Base-by-base conservation (phyloP, 2,888 invertebrate genomes). In the Acanthosepion pharaonis region DNA sequence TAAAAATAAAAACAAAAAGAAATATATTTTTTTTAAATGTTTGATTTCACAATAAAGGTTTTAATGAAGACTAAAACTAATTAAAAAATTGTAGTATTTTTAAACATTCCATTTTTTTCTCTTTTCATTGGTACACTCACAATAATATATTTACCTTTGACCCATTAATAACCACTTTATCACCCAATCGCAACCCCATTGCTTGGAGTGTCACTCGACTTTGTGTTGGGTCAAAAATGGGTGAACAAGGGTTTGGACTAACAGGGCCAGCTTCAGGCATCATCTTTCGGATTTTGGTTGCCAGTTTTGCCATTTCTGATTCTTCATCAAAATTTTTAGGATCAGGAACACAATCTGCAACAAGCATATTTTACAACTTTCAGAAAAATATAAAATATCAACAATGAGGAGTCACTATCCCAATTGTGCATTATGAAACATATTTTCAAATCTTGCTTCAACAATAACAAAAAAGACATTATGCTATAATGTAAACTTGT, bases 331-430 rank as follows among this genome's bases (percentile, higher is more conserved):
- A 97, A 55, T 97, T 96, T 78, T 96, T 96, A 3, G 97, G 96
- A 95, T 97, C 97, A 48, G 97, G 97, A 95, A 97, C 97, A 96
- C 97, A 97, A 95, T 97, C 97, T 97, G 96, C 20, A 59, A 94
- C 95, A 94, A 94, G 95, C 94, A 94, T 93, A 94, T 42, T 91
- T 92, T 55, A 93, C 0, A 18, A 93, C 5, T 23, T 94, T 25
- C 18, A 92, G 42, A 25, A 94, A 53, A 53, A 91, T 55, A 94
- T 94, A 5, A 59, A 20, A 59, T 55, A 18, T 55, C 11, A 51
- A 11, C 51, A 51, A 51, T 51, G 51, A 51, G 11, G 51, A 55
- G 18, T 55, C 18, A 55, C 18, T 4, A 55, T 59, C 59, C 23
- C 59, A 59, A 20, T 59, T 59, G 59, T 59, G 4, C 23, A 23